A percentile compares a stretch with the other conserved stretches of the same genome.
Evolutionary conservation across 2,113 vertebrate species (phyloP).

Genomic region (Perca schrenkii): DNA sequence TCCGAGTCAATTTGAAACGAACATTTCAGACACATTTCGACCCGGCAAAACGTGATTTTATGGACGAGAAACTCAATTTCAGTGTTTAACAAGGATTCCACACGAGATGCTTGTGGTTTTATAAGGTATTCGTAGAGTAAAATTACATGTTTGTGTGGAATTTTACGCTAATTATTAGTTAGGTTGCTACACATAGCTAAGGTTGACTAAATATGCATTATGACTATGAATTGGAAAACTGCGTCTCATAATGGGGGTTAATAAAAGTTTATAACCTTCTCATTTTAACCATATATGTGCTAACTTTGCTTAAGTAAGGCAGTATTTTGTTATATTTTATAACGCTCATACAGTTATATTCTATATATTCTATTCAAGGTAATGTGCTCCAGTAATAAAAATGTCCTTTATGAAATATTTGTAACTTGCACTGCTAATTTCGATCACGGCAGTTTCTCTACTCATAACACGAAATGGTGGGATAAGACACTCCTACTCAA

Average conservation of each 20-base stretch:
- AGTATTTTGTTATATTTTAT: neutral
- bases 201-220: neutral
- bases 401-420: neutral
- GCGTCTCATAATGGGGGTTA: neutral
- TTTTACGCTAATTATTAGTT: neutral
- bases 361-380: neutral
- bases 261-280: neutral
- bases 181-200: neutral
- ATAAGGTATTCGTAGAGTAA: conserved; percentile 20
- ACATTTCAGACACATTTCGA: neutral
- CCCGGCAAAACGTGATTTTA: conserved; percentile 40
- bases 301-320: neutral
- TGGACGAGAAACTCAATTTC: fast-evolving
- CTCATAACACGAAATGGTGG: conserved; percentile 1
- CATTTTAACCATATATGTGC: neutral
- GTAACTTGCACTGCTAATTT: neutral
- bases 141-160: neutral
- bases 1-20: conserved; percentile 46
- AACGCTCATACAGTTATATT: neutral
- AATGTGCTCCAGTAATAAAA: neutral
- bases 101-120: neutral
- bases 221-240: neutral
- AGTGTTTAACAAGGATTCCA: neutral
- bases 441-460: neutral
- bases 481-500: conserved; percentile 30